Conservation (phyloP, 2,797 vertebrate genomes). For the Oryzias dopingdopingensis region DNA sequence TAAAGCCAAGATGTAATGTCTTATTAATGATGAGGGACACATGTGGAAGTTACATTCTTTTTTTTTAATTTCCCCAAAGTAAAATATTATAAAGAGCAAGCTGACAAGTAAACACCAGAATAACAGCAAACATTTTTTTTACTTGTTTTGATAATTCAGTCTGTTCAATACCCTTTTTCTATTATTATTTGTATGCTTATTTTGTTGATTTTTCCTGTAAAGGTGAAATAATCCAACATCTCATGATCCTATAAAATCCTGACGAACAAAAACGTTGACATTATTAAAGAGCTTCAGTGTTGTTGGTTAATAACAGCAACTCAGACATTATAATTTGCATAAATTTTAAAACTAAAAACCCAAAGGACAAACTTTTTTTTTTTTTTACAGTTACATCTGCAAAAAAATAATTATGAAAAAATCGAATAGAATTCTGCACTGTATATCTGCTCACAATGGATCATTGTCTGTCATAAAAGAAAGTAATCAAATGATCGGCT, state of each 20-base stretch:
- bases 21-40: slow-evolving; percentile 30
- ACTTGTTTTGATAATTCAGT: too few species aligned
- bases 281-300: neutral
- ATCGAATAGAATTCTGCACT: neutral
- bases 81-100: slow-evolving; percentile 22
- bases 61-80: slow-evolving; percentile 38
- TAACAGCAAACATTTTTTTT: neutral
- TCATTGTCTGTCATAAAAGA: slow-evolving; percentile 37
- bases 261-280: too few species aligned
- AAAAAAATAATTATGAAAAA: neutral
- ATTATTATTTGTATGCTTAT: too few species aligned
- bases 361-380: neutral
- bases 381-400: neutral
- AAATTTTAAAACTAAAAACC: neutral
- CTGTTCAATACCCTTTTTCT: too few species aligned
- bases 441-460: slow-evolving; percentile 7
- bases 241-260: too few species aligned
- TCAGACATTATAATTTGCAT: slow-evolving; percentile 2
- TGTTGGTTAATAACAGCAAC: neutral
- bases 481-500: slow-evolving; percentile 48
- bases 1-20: slow-evolving; percentile 15
- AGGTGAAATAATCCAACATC: too few species aligned
- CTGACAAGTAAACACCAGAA: slow-evolving; percentile 1
- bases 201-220: neutral
- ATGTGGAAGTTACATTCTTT: slow-evolving; percentile 13